Percentiles rank a stretch among this genome's conserved stretches.
Conservation (phyloP, 2,888 invertebrate species). For the Trichopria drosophilae region DNA sequence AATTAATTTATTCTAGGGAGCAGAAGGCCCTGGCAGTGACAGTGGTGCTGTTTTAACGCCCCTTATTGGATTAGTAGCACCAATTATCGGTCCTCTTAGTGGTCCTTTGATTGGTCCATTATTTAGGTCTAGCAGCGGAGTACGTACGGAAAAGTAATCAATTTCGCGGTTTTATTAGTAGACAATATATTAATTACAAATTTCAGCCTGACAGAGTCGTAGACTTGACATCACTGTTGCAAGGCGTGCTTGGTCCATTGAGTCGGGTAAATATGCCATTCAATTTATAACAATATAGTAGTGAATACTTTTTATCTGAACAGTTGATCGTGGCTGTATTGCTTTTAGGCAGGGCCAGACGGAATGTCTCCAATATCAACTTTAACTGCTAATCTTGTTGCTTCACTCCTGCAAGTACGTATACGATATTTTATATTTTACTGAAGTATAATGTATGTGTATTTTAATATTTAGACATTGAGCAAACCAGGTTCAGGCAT, state of each 20-base stretch:
- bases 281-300: background rate
- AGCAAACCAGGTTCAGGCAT: conserved; percentile 31
- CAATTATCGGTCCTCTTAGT: conserved; percentile 50
- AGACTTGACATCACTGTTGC: conserved; percentile 40
- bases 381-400: conserved; percentile 45
- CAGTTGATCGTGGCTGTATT: no score
- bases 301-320: no score
- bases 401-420: conserved; percentile 50
- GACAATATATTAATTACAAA: background rate
- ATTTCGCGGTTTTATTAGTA: background rate
- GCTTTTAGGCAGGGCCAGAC: conserved; percentile 46
- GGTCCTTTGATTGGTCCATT: conserved; percentile 52
- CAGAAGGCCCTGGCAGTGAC: conserved; percentile 48
- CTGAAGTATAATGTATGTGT: conserved; percentile 7
- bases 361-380: conserved; percentile 47
- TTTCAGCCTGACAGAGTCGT: no score
- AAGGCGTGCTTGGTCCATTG: conserved; percentile 43
- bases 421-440: conserved; percentile 14
- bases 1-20: conserved; percentile 42
- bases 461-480: conserved; percentile 41
- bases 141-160: conserved; percentile 42
- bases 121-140: conserved; percentile 46
- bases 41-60: conserved; percentile 50
- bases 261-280: conserved; percentile 42
- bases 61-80: conserved; percentile 45